phyloP scores from a whole-genome alignment of 1,140 invertebrate species.

The Drosophila aff. region DNA sequence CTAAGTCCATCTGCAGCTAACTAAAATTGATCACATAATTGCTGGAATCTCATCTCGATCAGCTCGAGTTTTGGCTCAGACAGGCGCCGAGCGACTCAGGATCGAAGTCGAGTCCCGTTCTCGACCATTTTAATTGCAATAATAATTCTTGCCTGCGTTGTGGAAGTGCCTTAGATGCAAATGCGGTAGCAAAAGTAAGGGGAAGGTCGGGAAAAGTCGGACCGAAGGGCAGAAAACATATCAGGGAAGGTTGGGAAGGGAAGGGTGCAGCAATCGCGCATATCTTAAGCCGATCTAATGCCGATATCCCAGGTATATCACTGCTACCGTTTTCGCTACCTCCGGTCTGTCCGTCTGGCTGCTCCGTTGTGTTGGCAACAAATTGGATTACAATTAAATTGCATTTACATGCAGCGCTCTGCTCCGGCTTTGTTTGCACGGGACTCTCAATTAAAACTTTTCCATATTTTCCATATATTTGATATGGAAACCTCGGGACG shows the following conservation, averaged over 20 bases:
- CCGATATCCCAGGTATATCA: slow-evolving; percentile 64
- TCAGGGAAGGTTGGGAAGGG: slow-evolving; percentile 3
- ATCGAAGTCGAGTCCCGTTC: slow-evolving; percentile 7
- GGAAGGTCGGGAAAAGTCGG: slow-evolving; percentile 29
- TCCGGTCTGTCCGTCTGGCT: slow-evolving; percentile 9
- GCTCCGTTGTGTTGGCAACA: slow-evolving; percentile 59
- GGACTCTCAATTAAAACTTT: slow-evolving; percentile 67
- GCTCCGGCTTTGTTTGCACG: slow-evolving; percentile 49
- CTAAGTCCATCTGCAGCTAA: slow-evolving; percentile 53
- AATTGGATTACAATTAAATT: slow-evolving; percentile 84
- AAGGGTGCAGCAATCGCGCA: slow-evolving; percentile 57
- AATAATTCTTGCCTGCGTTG: slow-evolving; percentile 45
- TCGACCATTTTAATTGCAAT: slow-evolving; percentile 48
- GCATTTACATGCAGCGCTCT: slow-evolving; percentile 66
- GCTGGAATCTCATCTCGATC: slow-evolving; percentile 28
- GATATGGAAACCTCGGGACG: slow-evolving; percentile 48
- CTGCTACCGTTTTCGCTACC: slow-evolving; percentile 52
- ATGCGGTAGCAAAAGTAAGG: slow-evolving; percentile 21
- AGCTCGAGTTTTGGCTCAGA: slow-evolving; percentile 58
- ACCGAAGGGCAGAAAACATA: slow-evolving; percentile 4
- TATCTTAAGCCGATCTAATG: slow-evolving; percentile 81
- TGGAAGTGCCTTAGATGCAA: slow-evolving; percentile 40
- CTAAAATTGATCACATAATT: slow-evolving; percentile 71
- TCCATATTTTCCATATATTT: slow-evolving; percentile 57
- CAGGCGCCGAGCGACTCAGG: slow-evolving; percentile 70